phyloP scores from a whole-genome alignment of 2,797 vertebrate genomes.

The Tangara arthus region DNA sequence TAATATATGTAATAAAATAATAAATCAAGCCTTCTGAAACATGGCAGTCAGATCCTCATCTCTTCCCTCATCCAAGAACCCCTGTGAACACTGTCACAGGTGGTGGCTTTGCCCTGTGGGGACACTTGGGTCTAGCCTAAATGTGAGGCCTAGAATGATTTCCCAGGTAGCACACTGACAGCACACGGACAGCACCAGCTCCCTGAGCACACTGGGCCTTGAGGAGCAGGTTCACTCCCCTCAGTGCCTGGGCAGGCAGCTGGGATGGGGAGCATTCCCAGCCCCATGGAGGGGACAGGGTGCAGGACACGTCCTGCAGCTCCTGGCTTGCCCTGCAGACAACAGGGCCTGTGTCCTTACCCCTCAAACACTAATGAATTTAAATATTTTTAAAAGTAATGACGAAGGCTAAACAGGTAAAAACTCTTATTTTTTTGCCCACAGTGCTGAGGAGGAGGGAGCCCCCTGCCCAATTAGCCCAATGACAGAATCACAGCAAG shows the following conservation, averaged over 20 bases:
- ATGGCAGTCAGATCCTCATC: too few relatives aligned
- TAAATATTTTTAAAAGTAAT: background rate
- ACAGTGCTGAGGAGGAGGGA: background rate
- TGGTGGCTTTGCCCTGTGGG: background rate
- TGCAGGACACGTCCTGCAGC: accelerated
- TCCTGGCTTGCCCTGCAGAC: background rate
- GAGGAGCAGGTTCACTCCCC: background rate
- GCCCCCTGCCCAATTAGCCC: too few relatives aligned
- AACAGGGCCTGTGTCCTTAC: background rate
- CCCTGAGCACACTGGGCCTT: background rate
- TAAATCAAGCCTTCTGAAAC: too few relatives aligned
- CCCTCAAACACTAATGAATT: background rate
- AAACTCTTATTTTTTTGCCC: background rate
- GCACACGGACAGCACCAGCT: background rate
- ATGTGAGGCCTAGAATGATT: background rate
- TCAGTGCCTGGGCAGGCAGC: accelerated
- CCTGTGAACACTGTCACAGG: too few relatives aligned
- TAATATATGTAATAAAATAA: too few relatives aligned
- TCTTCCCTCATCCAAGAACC: too few relatives aligned
- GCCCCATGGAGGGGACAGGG: background rate
- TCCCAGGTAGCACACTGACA: background rate
- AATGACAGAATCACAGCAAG: background rate
- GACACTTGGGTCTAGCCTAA: background rate
- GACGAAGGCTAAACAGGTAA: background rate
- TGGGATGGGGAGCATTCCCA: background rate